Evolutionary conservation across 2,888 invertebrate species (phyloP), one percentile per base, ranked within the genome.

Genomic region (Orchestes rusci): DNA sequence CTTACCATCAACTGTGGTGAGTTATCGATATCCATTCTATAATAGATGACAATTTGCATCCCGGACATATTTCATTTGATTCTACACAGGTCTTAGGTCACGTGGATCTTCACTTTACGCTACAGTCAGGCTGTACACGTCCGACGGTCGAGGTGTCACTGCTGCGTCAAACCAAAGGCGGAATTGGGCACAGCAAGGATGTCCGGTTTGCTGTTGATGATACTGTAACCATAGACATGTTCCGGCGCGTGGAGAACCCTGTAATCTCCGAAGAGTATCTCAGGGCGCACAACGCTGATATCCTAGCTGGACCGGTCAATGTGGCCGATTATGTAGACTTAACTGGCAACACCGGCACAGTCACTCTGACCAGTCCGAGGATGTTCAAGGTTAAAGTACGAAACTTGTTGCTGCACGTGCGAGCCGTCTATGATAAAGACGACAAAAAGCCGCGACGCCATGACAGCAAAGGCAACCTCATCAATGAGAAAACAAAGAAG

Each of bases 261-360:
- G 84, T 87, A 1, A 75, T 80, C 31, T 82, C 82, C 13, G 83
- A 79, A 53, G 87, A 88, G 66, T 93, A 90, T 66, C 71, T 90
- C 36, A 80, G 85, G 56, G 82, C 85, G 4, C 89, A 92, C 61
- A 89, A 92, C 63, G 89, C 91, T 1, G 91, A 93, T 63, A 84
- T 94, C 47, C 69, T 94, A 32, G 92, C 91, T 10, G 94, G 94
- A 0, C 94, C 94, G 1, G 74, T 93, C 34, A 79, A 86, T 61
- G 70, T 94, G 13, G 79, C 84, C 3, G 79, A 85, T 0, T 85
- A 85, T 52, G 73, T 93, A 49, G 93, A 94, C 66, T 64, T 92
- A 45, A 84, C 88, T 1, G 90, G 87, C 59, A 84, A 86, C 60
- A 80, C 84, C 10, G 94, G 93, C 3, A 80, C 83, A 16, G 78